Evolutionary conservation across 2,113 vertebrate species (phyloP).

Genomic region (Ameiurus melas): DNA sequence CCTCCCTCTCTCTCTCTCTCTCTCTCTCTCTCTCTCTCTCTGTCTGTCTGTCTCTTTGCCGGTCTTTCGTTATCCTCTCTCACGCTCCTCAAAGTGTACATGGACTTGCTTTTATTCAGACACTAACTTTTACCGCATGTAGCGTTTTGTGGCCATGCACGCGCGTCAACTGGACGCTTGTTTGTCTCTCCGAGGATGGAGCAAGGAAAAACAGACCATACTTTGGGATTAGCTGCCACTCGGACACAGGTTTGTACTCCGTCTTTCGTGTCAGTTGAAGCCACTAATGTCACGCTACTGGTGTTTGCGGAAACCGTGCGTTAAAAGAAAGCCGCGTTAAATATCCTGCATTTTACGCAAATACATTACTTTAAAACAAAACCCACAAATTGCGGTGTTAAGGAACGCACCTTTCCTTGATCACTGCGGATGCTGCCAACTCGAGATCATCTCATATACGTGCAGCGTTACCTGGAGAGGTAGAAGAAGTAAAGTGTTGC

Average conservation of each 20-base stretch:
- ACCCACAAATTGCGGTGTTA: not conserved
- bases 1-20: not conserved
- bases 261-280: not conserved
- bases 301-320: not conserved
- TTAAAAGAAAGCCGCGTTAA: not conserved
- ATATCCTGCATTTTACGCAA: not conserved
- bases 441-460: not conserved
- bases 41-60: slow-evolving; percentile 2
- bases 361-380: not conserved
- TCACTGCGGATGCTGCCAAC: not conserved
- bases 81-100: not conserved
- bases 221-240: not conserved
- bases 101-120: not conserved
- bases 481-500: not conserved
- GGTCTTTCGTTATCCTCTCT: not conserved
- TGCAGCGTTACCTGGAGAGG: not conserved
- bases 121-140: not conserved
- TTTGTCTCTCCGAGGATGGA: slow-evolving; percentile 41
- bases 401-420: not conserved
- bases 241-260: slow-evolving; percentile 16
- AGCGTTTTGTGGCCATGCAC: not conserved
- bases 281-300: not conserved
- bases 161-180: slow-evolving; percentile 12
- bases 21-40: slow-evolving; percentile 31
- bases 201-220: slow-evolving; percentile 15